A percentile compares a stretch with the other conserved stretches of the same genome.
These are phyloP conservation scores for Gymnocheta viridis DNA, from an alignment of 2,888 invertebrate species.

Conservation along the genomic window DNA sequence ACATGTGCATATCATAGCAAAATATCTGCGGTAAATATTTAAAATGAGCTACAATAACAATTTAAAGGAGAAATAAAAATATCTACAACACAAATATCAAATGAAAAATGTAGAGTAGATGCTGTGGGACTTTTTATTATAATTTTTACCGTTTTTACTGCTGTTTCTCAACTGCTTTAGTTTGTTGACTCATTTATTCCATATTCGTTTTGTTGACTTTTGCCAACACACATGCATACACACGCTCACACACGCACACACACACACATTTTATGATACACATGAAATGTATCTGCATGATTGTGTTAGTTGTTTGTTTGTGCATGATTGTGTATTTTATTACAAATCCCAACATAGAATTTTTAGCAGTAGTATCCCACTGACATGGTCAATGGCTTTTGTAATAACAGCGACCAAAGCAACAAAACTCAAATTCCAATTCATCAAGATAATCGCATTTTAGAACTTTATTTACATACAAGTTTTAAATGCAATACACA, in stretches of 20 bases:
- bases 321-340: slow-evolving; percentile 1
- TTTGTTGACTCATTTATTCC: slow-evolving; percentile 65
- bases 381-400: slow-evolving; percentile 68
- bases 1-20: slow-evolving; percentile 35
- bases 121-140: slow-evolving; percentile 66
- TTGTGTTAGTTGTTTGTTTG: neutral
- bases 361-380: slow-evolving; percentile 55
- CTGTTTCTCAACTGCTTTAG: slow-evolving; percentile 46
- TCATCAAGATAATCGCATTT: slow-evolving; percentile 81
- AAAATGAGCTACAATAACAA: slow-evolving; percentile 52
- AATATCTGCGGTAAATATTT: slow-evolving; percentile 51
- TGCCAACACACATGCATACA: slow-evolving; percentile 19
- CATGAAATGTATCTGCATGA: neutral
- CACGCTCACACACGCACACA: no score
- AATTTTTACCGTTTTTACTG: slow-evolving; percentile 64
- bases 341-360: slow-evolving; percentile 30
- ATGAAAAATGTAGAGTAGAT: slow-evolving; percentile 55
- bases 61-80: slow-evolving; percentile 16
- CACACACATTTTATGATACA: neutral
- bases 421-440: slow-evolving; percentile 79
- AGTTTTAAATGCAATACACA: slow-evolving; percentile 39
- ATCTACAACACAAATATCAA: slow-evolving; percentile 13
- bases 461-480: slow-evolving; percentile 78
- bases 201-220: slow-evolving; percentile 61
- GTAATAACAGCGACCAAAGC: slow-evolving; percentile 72